Conservation (phyloP, 2,113 vertebrate genomes). For the Helogale parvula region DNA sequence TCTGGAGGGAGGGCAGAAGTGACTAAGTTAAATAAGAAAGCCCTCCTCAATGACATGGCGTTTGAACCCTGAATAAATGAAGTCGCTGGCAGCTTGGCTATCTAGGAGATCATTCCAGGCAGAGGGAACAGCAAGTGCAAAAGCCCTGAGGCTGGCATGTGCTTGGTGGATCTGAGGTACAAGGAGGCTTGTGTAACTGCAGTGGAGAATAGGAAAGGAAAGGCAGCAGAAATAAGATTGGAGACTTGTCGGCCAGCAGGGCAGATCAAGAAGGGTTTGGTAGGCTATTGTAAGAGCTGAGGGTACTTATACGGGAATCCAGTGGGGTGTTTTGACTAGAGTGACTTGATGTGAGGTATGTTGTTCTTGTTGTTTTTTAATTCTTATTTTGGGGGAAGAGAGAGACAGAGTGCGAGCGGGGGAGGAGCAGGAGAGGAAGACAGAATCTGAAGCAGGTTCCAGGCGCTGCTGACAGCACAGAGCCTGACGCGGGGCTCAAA, state of each 20-base stretch:
- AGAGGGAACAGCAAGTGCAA: not conserved
- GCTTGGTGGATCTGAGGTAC: not conserved
- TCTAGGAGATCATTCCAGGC: not conserved
- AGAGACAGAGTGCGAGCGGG: too few relatives aligned
- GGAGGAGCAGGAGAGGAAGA: too few relatives aligned
- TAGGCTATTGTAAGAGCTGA: not conserved
- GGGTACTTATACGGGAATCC: not conserved
- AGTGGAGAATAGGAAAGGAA: not conserved
- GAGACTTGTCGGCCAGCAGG: not conserved
- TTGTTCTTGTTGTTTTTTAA: not conserved
- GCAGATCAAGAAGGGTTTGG: not conserved
- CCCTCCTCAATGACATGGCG: not conserved
- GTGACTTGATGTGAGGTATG: not conserved
- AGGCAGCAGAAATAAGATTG: too few relatives aligned
- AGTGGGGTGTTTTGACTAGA: not conserved
- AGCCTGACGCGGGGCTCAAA: too few relatives aligned
- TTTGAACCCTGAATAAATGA: not conserved
- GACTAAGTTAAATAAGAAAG: not conserved
- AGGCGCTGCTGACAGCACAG: too few relatives aligned
- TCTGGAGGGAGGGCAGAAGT: not conserved
- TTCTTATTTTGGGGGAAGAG: too few relatives aligned
- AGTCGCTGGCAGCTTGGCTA: not conserved
- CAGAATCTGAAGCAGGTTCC: too few relatives aligned
- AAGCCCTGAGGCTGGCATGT: not conserved
- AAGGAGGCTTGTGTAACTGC: not conserved